phyloP scores from a whole-genome alignment of 2,113 vertebrate genomes.

The Pomatostomus ruficeps region DNA sequence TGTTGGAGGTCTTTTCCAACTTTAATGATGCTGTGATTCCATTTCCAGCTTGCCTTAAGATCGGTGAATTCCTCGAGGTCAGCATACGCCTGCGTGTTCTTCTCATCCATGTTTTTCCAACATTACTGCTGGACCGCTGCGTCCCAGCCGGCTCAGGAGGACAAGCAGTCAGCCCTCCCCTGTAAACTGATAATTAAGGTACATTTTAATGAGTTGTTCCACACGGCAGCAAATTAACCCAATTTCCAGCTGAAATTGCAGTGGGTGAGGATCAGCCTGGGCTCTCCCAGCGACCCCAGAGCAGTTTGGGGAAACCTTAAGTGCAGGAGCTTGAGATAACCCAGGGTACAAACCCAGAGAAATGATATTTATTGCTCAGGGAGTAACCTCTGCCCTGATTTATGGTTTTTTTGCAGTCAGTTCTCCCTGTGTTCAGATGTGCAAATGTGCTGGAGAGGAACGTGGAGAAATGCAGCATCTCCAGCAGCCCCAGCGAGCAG shows the following conservation, averaged over 20 bases:
- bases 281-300: not conserved
- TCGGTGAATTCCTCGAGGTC: constrained; percentile 86
- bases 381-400: not conserved
- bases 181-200: constrained; percentile 90
- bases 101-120: constrained; percentile 87
- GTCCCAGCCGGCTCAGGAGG: constrained; percentile 4
- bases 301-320: not conserved
- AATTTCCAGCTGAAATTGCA: not conserved
- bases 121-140: constrained; percentile 72
- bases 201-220: not conserved
- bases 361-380: not conserved
- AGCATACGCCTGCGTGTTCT: constrained; percentile 85
- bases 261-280: not conserved
- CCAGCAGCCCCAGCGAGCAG: constrained; percentile 41
- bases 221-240: not conserved
- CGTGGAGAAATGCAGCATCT: constrained; percentile 85
- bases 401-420: constrained; percentile 65
- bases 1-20: not conserved
- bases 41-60: constrained; percentile 83
- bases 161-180: constrained; percentile 41
- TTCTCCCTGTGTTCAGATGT: constrained; percentile 87
- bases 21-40: not conserved
- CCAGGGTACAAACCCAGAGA: not conserved
- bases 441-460: constrained; percentile 81
- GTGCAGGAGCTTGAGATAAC: not conserved